Base-by-base conservation (phyloP, 2,797 vertebrate genomes). In the Crax fasciolata region DNA sequence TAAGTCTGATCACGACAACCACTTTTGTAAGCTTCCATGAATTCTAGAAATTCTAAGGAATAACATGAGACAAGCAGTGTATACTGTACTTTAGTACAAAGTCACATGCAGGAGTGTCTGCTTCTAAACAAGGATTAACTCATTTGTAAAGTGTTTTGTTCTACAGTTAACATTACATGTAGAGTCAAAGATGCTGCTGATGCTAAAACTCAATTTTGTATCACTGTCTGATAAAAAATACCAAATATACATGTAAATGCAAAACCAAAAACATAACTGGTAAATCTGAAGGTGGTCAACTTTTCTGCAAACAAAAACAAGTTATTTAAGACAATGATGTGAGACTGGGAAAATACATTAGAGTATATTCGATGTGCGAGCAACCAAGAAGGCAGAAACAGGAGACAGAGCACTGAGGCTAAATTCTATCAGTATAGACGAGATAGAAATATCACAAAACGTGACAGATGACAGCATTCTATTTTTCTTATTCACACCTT, bases 401-500 rank as follows among this genome's bases (percentile, higher is more conserved):
- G 46, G 39, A 48, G 20, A 78, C 30, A 74, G 13, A 77, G 24
- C 14, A 88, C 6, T 17, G 9, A 70, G 11, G 67, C 30, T 88
- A 62, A 85, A 89, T 12, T 23, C 41, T 25, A 71, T 2, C 15
- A 65, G 39, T 10, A 21, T 0, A 1, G 30, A 82, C 13, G 28
- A 74, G 89, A 71, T 0, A 13, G 14, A 6, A 9, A 21, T 48
- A 59, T 1, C 65, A 38, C 7, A 19, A 68, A 78, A 67, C 2
- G 2, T 21, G 20, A 61, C 13, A 32, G 55, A 28, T 27, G 3
- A 15, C 23, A 25, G 30, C 44, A 43, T 18, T 62, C 23, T 39
- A 19, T 51, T 73, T 27, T 43, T 67, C 25, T 58, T 11, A 65
- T 38, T 62, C 72, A 73, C 77, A 93, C 52, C 98, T 98, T 98